These are phyloP conservation scores for Pachypeltis micranthus DNA, from an alignment of 1,140 invertebrate genomes.

Conservation along the genomic window DNA sequence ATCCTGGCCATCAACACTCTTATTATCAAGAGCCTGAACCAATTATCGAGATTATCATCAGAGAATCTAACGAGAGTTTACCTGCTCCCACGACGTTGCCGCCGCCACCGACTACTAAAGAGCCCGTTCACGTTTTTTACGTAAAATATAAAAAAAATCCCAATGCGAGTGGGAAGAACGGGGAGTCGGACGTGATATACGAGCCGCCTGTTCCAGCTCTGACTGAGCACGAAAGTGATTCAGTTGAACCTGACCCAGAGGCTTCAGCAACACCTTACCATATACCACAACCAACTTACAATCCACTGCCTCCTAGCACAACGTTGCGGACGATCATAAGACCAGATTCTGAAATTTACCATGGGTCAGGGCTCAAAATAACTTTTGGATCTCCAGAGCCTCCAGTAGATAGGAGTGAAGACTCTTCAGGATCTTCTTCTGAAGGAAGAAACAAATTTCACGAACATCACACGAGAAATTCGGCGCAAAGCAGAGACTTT, in stretches of 20 bases:
- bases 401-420: slow-evolving; percentile 17
- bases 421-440: slow-evolving; percentile 13
- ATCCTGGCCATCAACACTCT: slow-evolving; percentile 30
- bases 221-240: slow-evolving; percentile 44
- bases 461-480: background rate
- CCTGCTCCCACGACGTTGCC: slow-evolving; percentile 46
- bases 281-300: slow-evolving; percentile 13
- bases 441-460: background rate
- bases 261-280: slow-evolving; percentile 28
- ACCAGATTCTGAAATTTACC: slow-evolving; percentile 68
- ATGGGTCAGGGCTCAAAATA: slow-evolving; percentile 33
- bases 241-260: slow-evolving; percentile 17
- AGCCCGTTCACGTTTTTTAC: slow-evolving; percentile 75
- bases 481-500: slow-evolving; percentile 26
- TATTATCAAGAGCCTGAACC: slow-evolving; percentile 70
- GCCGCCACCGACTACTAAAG: slow-evolving; percentile 37
- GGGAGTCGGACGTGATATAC: slow-evolving; percentile 50
- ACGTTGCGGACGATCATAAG: slow-evolving; percentile 69
- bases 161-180: slow-evolving; percentile 25
- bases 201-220: slow-evolving; percentile 62
- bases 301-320: slow-evolving; percentile 47
- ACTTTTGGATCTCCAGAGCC: slow-evolving; percentile 24
- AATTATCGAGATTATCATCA: slow-evolving; percentile 83
- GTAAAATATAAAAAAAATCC: slow-evolving; percentile 74
- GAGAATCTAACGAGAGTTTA: slow-evolving; percentile 70